Percentiles rank a stretch among this genome's conserved stretches.
Evolutionary conservation across 1,140 invertebrate species (phyloP).

Genomic region (Pogonognathellus flavescens): DNA sequence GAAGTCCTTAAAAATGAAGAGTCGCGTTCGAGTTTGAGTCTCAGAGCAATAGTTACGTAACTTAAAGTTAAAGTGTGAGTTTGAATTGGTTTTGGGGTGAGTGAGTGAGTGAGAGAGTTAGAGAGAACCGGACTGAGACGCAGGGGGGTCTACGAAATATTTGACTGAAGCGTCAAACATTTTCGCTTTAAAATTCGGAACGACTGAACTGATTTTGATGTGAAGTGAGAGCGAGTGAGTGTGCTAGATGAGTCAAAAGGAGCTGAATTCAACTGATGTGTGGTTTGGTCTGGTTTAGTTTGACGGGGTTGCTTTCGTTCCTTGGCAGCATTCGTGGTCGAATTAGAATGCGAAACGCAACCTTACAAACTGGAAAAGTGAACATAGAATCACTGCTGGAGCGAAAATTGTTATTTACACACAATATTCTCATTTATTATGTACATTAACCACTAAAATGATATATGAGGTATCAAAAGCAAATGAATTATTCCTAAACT

Average conservation of each 20-base stretch:
- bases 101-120: slow-evolving; percentile 6
- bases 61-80: slow-evolving; percentile 48
- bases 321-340: too few species aligned
- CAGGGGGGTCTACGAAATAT: slow-evolving; percentile 45
- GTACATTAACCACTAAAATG: too few species aligned
- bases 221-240: slow-evolving; percentile 16
- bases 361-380: too few species aligned
- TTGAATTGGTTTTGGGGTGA: slow-evolving; percentile 3
- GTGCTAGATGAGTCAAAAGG: not conserved
- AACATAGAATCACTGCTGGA: too few species aligned
- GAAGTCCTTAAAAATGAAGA: slow-evolving; percentile 20
- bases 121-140: slow-evolving; percentile 51
- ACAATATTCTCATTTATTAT: too few species aligned
- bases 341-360: too few species aligned
- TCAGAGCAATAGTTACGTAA: slow-evolving; percentile 21
- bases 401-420: too few species aligned
- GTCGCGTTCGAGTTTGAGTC: not conserved
- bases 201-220: slow-evolving; percentile 42
- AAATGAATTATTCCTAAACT: too few species aligned
- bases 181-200: slow-evolving; percentile 38
- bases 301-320: not conserved
- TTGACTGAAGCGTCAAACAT: slow-evolving; percentile 39
- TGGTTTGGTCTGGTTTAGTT: not conserved
- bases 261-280: slow-evolving; percentile 8
- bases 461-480: too few species aligned